Conservation (phyloP, 2,888 invertebrate genomes). For the Pediacus dermestoides region DNA sequence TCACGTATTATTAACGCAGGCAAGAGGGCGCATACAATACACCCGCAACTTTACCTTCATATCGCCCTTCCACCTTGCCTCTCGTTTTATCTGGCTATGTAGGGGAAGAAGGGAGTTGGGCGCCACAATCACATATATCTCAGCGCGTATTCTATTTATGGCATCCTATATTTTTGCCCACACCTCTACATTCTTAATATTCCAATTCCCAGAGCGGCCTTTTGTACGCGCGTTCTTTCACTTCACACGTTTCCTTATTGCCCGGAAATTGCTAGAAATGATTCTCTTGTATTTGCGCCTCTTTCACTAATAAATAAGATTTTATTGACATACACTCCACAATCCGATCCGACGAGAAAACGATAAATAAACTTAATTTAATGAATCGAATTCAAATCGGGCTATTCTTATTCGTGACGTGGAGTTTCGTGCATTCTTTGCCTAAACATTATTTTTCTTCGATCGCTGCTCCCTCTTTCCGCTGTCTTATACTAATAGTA, state of each 20-base stretch:
- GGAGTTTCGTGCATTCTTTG: conserved; percentile 13
- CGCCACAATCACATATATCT: conserved; percentile 43
- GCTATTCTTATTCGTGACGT: conserved; percentile 30
- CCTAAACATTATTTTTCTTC: too few relatives aligned
- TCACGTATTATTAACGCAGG: conserved; percentile 42
- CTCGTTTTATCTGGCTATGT: too few relatives aligned
- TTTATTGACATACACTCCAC: conserved; percentile 27
- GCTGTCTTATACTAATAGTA: too few relatives aligned
- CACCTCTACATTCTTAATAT: conserved; percentile 41
- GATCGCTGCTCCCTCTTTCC: too few relatives aligned
- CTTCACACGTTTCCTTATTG: conserved; percentile 38
- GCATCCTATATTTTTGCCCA: conserved; percentile 34
- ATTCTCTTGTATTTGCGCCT: conserved; percentile 31
- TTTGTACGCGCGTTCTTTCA: conserved; percentile 35
- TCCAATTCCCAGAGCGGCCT: conserved; percentile 31
- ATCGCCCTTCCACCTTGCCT: too few relatives aligned
- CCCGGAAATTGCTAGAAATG: conserved; percentile 37
- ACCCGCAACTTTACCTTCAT: too few relatives aligned
- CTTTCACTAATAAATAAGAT: conserved; percentile 26
- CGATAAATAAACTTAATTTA: conserved; percentile 34
- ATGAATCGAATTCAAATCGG: conserved; percentile 32
- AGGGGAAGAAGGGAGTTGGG: too few relatives aligned
- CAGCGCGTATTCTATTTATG: conserved; percentile 44
- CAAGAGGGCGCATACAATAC: too few relatives aligned
- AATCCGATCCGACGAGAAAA: conserved; percentile 15